Evolutionary conservation across 2,797 vertebrate species (phyloP).

Genomic region (Orientallactaga sibirica): DNA sequence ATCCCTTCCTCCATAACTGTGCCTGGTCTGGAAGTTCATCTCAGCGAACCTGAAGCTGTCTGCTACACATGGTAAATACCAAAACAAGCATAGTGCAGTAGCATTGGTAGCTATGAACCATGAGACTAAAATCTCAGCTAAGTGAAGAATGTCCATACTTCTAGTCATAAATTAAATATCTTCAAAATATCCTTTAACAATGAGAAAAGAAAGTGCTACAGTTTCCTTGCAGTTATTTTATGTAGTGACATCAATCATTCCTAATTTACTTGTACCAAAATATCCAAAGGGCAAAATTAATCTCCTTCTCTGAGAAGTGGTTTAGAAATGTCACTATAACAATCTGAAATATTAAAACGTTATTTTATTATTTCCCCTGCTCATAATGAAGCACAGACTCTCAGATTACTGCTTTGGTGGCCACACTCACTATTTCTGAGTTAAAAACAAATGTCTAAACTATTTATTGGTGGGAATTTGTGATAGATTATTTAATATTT

Average conservation of each 20-base stretch:
- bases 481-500: background rate
- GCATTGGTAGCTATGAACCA: background rate
- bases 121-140: background rate
- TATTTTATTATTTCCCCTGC: conserved; percentile 22
- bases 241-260: conserved; percentile 27
- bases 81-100: background rate
- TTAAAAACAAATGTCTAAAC: background rate
- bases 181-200: conserved; percentile 63
- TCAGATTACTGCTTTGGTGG: background rate
- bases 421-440: background rate
- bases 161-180: conserved; percentile 20
- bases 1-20: too few relatives aligned
- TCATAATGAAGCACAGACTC: background rate
- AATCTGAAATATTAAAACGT: conserved; percentile 46
- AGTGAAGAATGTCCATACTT: background rate
- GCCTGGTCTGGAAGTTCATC: too few relatives aligned
- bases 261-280: conserved; percentile 66
- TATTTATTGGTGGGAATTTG: background rate
- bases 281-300: conserved; percentile 67
- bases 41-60: too few relatives aligned
- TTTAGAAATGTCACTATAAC: conserved; percentile 56
- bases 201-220: conserved; percentile 46
- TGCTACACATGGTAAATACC: background rate
- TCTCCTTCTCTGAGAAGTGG: conserved; percentile 16
- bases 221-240: conserved; percentile 64